These are phyloP conservation scores for Zoroaster sp. DNA, from an alignment of 53 echinoderm and acorn worm species.

Conservation along the genomic window DNA sequence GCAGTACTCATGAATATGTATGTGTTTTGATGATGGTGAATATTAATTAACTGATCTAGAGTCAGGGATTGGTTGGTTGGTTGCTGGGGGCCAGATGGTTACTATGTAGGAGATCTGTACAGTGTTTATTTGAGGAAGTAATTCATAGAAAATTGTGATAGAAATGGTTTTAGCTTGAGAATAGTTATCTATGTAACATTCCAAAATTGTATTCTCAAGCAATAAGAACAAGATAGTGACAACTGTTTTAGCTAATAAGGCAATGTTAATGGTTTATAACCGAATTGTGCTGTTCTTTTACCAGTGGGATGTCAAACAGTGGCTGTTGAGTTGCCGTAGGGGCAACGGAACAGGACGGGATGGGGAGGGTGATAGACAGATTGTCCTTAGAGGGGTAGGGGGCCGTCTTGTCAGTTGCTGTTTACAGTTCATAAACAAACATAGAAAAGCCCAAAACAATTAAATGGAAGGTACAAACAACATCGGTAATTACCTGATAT, in stretches of 20 bases:
- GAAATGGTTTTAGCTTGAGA: constrained; percentile 39
- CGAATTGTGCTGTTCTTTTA: constrained; percentile 31
- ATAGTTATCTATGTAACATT: constrained; percentile 33
- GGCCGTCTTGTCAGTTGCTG: no score
- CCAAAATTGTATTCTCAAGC: constrained; percentile 56
- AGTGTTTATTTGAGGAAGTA: neutral
- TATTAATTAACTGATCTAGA: constrained; percentile 32
- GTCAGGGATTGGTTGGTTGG: constrained; percentile 53
- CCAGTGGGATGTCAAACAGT: neutral
- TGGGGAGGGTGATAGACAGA: no score
- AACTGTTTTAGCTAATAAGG: neutral
- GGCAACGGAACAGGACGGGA: neutral
- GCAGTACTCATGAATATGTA: constrained; percentile 29
- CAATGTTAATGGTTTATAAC: neutral
- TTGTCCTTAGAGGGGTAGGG: no score
- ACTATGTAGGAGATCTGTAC: constrained; percentile 19
- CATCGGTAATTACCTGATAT: no score
- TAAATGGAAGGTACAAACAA: no score
- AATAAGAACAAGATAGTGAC: constrained; percentile 8
- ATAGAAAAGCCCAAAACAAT: no score
- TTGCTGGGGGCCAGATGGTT: constrained; percentile 55
- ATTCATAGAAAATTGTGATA: neutral
- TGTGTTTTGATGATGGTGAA: constrained; percentile 16
- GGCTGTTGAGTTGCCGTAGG: neutral
- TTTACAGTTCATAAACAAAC: no score